These are phyloP conservation scores for Aramus guarauna DNA, from an alignment of 2,113 vertebrate genomes.

Conservation along the genomic window DNA sequence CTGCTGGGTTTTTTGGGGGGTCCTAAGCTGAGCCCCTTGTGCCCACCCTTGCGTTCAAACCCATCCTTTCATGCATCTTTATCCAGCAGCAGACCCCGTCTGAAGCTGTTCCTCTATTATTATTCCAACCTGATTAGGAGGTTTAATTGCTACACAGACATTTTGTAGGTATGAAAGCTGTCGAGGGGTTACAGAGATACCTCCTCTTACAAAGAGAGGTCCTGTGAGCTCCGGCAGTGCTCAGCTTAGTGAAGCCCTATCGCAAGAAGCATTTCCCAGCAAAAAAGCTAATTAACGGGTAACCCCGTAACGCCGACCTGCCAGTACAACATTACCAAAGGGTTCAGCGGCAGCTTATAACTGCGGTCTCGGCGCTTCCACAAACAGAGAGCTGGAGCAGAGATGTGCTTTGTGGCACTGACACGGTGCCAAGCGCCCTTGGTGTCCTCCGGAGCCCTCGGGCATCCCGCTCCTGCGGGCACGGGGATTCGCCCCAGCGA, in stretches of 20 bases:
- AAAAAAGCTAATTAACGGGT: neutral
- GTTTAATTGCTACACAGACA: neutral
- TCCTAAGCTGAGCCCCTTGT: too few relatives aligned
- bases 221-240: neutral
- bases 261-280: neutral
- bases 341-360: neutral
- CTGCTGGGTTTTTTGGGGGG: neutral
- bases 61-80: neutral
- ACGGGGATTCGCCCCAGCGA: neutral
- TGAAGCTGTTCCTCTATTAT: neutral
- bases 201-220: neutral
- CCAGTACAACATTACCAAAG: fast-evolving
- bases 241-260: neutral
- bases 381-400: neutral
- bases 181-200: neutral
- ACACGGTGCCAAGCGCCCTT: neutral
- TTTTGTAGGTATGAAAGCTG: neutral
- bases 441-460: neutral
- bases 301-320: neutral
- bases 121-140: neutral
- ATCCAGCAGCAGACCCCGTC: neutral
- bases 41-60: neutral
- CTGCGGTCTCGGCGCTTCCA: neutral
- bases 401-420: neutral
- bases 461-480: neutral